Evolutionary conservation across 2,113 vertebrate species (phyloP).

Genomic region (Perccottus glenii): DNA sequence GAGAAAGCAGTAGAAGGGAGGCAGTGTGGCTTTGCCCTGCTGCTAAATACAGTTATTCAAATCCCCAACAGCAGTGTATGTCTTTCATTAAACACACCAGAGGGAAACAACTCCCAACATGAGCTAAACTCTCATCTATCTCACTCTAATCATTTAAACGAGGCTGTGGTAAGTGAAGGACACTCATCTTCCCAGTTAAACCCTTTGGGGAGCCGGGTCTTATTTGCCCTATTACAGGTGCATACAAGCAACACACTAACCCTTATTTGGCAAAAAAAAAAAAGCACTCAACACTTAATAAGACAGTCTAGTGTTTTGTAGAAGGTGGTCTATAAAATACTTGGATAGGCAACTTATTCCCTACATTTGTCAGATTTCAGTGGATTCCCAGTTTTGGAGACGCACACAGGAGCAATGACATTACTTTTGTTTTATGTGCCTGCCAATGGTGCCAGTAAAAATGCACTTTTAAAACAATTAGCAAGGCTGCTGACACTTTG

Average conservation of each 20-base stretch:
- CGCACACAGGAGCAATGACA: too few species aligned
- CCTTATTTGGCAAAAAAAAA: background rate
- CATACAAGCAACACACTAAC: conserved; percentile 31
- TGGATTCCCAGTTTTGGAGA: too few species aligned
- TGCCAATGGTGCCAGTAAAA: too few species aligned
- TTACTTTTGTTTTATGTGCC: too few species aligned
- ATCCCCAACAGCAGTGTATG: conserved; percentile 60
- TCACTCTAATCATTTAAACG: conserved; percentile 5
- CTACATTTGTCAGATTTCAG: too few species aligned
- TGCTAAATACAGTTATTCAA: conserved; percentile 78
- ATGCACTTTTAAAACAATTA: too few species aligned
- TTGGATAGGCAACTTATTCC: too few species aligned
- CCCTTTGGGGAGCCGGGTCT: background rate
- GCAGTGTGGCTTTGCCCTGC: conserved; percentile 64
- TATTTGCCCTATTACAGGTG: conserved; percentile 43
- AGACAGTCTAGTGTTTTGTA: background rate
- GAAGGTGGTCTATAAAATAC: too few species aligned
- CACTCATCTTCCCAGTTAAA: background rate
- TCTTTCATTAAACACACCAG: conserved; percentile 67
- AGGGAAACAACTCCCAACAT: conserved; percentile 25
- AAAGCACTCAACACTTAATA: background rate
- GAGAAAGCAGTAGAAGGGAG: conserved; percentile 64
- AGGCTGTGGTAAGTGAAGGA: background rate
- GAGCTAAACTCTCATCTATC: conserved; percentile 23
- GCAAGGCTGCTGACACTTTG: too few species aligned